Percentiles rank a stretch among this genome's conserved stretches.
Conservation (phyloP, 2,113 vertebrate species). For the Puffinus mauretanicus region DNA sequence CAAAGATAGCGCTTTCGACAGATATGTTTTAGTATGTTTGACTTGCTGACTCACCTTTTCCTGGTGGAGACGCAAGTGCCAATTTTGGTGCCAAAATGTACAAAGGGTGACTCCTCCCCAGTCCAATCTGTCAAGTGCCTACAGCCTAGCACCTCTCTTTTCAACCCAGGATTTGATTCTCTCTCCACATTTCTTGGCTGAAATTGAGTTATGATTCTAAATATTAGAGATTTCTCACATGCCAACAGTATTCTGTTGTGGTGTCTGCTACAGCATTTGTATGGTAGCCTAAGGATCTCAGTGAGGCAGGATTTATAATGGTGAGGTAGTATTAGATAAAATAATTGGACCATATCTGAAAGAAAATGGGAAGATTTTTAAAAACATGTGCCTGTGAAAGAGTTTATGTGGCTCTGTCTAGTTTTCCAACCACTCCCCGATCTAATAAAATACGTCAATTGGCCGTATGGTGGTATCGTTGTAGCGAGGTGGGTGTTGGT, state of each 20-base stretch:
- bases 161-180: not conserved
- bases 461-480: no score
- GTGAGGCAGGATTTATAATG: not conserved
- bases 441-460: not conserved
- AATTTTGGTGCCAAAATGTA: not conserved
- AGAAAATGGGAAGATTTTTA: not conserved
- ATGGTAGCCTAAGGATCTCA: not conserved
- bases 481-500: no score
- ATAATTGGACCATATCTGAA: not conserved
- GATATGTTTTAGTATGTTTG: not conserved
- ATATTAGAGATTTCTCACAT: not conserved
- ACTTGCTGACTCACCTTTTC: not conserved
- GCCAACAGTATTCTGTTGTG: not conserved
- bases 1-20: not conserved
- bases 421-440: not conserved
- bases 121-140: not conserved
- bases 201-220: not conserved
- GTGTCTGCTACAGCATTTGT: not conserved
- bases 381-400: not conserved
- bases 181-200: not conserved
- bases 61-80: not conserved
- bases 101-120: not conserved
- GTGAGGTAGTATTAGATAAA: not conserved
- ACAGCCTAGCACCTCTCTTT: not conserved
- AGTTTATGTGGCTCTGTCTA: not conserved